Percentiles rank a stretch among this genome's conserved stretches.
phyloP scores from a whole-genome alignment of 2,888 invertebrate genomes.

The Melanchra persicariae region DNA sequence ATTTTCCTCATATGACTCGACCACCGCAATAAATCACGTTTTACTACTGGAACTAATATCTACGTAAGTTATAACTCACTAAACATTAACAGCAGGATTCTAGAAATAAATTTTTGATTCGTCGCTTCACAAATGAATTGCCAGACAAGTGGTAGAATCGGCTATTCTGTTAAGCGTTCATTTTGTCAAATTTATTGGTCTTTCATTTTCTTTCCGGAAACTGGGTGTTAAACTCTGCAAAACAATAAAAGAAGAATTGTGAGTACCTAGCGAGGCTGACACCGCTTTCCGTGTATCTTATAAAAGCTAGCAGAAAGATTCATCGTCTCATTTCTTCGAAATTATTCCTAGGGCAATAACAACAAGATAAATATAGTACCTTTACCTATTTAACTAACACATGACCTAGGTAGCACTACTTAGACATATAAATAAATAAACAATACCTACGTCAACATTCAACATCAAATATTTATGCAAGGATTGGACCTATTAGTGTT shows the following conservation, averaged over 20 bases:
- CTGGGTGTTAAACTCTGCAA: background rate
- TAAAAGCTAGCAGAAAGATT: background rate
- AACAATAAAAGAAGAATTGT: background rate
- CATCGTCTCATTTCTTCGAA: background rate
- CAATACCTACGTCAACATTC: too few species aligned
- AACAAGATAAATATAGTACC: background rate
- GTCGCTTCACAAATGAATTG: background rate
- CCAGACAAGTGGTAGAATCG: background rate
- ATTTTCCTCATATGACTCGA: constrained; percentile 47
- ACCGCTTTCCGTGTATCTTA: background rate
- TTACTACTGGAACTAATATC: background rate
- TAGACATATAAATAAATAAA: too few species aligned
- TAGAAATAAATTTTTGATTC: background rate
- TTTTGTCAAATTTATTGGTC: too few species aligned
- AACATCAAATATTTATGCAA: too few species aligned
- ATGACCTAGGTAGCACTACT: too few species aligned
- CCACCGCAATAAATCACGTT: background rate
- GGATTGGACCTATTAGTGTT: too few species aligned
- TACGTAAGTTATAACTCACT: too few species aligned
- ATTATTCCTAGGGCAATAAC: background rate
- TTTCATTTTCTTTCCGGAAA: background rate
- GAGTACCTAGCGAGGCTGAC: background rate
- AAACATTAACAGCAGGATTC: background rate
- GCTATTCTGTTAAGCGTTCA: background rate
- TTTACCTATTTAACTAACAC: background rate